phyloP scores from a whole-genome alignment of 1,140 invertebrate species.

The Latrodectus geometricus region DNA sequence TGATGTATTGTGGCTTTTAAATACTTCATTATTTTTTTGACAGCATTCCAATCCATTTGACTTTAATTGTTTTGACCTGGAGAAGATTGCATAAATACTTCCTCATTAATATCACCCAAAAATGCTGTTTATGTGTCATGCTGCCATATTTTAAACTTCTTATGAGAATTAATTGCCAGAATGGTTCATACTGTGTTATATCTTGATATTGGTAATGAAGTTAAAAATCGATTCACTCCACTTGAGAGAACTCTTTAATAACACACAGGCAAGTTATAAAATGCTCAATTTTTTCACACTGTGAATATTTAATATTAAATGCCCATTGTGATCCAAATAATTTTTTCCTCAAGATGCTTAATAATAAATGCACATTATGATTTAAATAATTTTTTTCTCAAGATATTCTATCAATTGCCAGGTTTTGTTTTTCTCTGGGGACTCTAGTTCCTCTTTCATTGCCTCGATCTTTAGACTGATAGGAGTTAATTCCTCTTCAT shows the following conservation, averaged over 20 bases:
- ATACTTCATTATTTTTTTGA: not conserved
- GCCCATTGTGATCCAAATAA: constrained; percentile 55
- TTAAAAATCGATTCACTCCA: constrained; percentile 14
- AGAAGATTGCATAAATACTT: constrained; percentile 17
- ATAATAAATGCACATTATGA: constrained; percentile 52
- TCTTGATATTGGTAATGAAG: not conserved
- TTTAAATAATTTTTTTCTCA: not conserved
- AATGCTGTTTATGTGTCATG: constrained; percentile 26
- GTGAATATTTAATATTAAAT: constrained; percentile 41
- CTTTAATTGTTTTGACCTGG: not conserved
- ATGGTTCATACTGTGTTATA: not conserved
- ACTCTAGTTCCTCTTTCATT: constrained; percentile 29
- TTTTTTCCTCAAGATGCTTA: constrained; percentile 27
- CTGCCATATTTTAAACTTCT: constrained; percentile 43
- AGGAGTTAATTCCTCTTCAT: constrained; percentile 35
- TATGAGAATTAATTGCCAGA: constrained; percentile 57
- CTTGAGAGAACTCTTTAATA: constrained; percentile 23
- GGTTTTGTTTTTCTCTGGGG: constrained; percentile 27
- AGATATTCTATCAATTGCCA: not conserved
- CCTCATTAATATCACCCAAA: constrained; percentile 33
- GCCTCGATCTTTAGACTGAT: constrained; percentile 24
- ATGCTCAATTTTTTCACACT: constrained; percentile 7
- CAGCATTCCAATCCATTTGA: not conserved
- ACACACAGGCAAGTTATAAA: constrained; percentile 10
- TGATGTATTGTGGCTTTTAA: not conserved